phyloP scores from a whole-genome alignment of 2,888 invertebrate genomes.

The Eristalis intricaria region DNA sequence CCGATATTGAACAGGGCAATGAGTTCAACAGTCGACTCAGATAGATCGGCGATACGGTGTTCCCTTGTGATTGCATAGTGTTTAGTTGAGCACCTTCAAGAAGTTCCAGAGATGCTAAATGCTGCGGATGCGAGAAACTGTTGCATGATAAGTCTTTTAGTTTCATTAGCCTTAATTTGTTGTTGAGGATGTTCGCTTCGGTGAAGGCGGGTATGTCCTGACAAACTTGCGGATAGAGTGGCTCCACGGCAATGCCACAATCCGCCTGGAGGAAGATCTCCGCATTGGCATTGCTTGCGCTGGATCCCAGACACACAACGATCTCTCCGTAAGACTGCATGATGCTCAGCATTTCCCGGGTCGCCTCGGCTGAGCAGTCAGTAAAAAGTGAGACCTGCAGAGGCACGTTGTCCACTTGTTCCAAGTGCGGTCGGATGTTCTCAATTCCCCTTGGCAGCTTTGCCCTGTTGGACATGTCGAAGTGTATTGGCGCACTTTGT shows the following conservation, averaged over 20 bases:
- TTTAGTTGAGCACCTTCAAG: slow-evolving; percentile 76
- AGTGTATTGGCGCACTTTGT: slow-evolving; percentile 94
- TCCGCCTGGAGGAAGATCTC: slow-evolving; percentile 97
- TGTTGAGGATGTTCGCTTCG: slow-evolving; percentile 79
- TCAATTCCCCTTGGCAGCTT: slow-evolving; percentile 98
- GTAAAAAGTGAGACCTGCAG: slow-evolving; percentile 98
- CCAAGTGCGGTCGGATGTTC: slow-evolving; percentile 97
- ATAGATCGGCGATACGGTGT: slow-evolving; percentile 87
- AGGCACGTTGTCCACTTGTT: slow-evolving; percentile 98
- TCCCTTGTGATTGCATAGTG: slow-evolving; percentile 78
- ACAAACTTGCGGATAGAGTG: slow-evolving; percentile 92
- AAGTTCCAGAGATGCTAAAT: slow-evolving; percentile 74
- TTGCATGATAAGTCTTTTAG: slow-evolving; percentile 50
- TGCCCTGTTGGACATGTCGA: slow-evolving; percentile 96
- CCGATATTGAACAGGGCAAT: slow-evolving; percentile 92
- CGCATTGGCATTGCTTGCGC: slow-evolving; percentile 92
- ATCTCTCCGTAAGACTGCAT: slow-evolving; percentile 98
- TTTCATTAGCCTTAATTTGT: slow-evolving; percentile 77
- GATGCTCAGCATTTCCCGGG: slow-evolving; percentile 94
- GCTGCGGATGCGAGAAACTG: slow-evolving; percentile 43
- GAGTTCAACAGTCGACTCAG: slow-evolving; percentile 92
- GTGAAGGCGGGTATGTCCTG: slow-evolving; percentile 80
- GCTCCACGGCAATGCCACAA: slow-evolving; percentile 94
- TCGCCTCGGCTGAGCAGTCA: slow-evolving; percentile 96
- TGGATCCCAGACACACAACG: slow-evolving; percentile 96